Percentiles rank a stretch among this genome's conserved stretches.
These are phyloP conservation scores for Periophthalmus magnuspinnatus DNA, from an alignment of 2,797 vertebrate genomes.

Conservation along the genomic window DNA sequence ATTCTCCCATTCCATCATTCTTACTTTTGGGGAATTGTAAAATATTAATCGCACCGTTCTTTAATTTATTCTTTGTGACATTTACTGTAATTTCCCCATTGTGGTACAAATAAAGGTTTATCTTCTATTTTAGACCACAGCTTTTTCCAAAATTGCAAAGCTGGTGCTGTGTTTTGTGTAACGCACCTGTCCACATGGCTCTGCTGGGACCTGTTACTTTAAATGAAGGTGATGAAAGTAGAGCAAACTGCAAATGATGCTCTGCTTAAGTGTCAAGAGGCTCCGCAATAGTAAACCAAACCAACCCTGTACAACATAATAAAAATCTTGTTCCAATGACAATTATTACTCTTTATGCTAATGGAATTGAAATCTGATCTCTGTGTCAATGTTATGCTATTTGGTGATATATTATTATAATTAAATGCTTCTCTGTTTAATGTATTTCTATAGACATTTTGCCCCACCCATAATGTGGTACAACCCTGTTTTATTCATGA, in stretches of 20 bases:
- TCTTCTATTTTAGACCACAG: not conserved
- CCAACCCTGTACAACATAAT: not conserved
- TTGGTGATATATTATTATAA: not conserved
- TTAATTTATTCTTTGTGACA: not conserved
- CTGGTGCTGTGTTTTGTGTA: not conserved
- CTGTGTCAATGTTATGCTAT: not conserved
- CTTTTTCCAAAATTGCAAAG: not conserved
- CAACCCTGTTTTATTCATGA: too few species aligned
- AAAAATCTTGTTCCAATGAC: not conserved
- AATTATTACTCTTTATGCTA: not conserved
- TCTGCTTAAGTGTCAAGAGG: not conserved
- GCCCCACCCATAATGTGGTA: too few species aligned
- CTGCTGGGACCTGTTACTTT: conserved; percentile 3
- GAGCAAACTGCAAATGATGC: conserved; percentile 7
- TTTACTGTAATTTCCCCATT: too few species aligned
- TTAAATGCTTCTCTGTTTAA: not conserved
- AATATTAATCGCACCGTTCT: too few species aligned
- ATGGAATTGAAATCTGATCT: not conserved
- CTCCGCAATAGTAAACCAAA: not conserved
- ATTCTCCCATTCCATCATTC: too few species aligned
- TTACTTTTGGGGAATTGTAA: too few species aligned
- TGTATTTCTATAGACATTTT: too few species aligned
- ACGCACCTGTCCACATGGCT: not conserved
- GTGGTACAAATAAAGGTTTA: too few species aligned
- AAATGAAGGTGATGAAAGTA: conserved; percentile 7